Evolutionary conservation across 2,797 vertebrate species (phyloP), one percentile per base, ranked within the genome.

Genomic region (Lepus oiostolus): DNA sequence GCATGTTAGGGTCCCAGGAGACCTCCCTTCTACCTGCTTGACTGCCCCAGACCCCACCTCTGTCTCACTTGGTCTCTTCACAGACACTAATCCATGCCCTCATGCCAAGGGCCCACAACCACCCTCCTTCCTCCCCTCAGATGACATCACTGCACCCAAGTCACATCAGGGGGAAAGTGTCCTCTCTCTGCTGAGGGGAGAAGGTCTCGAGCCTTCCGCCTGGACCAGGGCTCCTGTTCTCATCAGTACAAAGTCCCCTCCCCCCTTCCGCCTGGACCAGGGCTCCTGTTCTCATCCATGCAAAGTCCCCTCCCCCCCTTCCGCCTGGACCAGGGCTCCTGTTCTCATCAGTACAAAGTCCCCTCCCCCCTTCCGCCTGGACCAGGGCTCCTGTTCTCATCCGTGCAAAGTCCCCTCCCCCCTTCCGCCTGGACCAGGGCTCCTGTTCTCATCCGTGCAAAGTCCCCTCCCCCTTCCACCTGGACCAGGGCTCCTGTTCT

Each of bases 161-260:
- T 42, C 32, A 47, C n/a, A 0, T 6, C 21, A 1, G 1, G 21
- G 28, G n/a, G 8, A 16, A 12, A 26, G 0, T 26, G 32, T 26
- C 63, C 35, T 35, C 21, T 13, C 35, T 28, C 35, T 35, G 65
- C 72, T 6, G 16, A 4, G 0, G 7, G 68, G 26, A 13, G 9
- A 3, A 1, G 28, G 88, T 3, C 3, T 63, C 10, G 9, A 35
- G 7, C 1, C 0, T 35, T 62, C 63, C 4, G 2, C 3, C 3
- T 35, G 35, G 11, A 63, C 81, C 28, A 50, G 38, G 38, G 62
- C 47, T 13, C 62, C 26, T 26, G 32, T 4, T 32, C n/a, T 75
- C 13, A 21, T 75, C 47, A 50, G 28, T 12, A 16, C 11, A 1
- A 5, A 6, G 5, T 4, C 52, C 28, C 47, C 54, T 35, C 35